These are phyloP conservation scores for Acanthisitta chloris DNA, from an alignment of 2,113 vertebrate genomes.

Conservation along the genomic window DNA sequence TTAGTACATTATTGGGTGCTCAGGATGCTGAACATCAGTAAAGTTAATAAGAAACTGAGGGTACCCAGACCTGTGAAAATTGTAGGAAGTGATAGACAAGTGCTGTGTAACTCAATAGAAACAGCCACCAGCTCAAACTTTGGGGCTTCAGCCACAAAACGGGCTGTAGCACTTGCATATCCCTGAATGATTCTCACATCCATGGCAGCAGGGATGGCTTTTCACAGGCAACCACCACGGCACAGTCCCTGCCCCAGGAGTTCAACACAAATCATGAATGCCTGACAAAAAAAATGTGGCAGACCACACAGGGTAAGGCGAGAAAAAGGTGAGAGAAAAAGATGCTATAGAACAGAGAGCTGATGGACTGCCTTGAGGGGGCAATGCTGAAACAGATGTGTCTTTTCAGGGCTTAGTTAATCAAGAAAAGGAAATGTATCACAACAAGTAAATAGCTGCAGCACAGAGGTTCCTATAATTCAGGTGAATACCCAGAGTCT, in stretches of 20 bases:
- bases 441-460: slow-evolving; percentile 20
- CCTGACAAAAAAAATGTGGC: background rate
- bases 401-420: slow-evolving; percentile 24
- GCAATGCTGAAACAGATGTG: slow-evolving; percentile 33
- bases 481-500: slow-evolving; percentile 44
- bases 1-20: background rate
- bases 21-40: background rate
- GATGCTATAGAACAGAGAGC: background rate
- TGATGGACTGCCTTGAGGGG: slow-evolving; percentile 37
- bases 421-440: slow-evolving; percentile 48
- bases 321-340: background rate
- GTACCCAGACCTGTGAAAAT: background rate
- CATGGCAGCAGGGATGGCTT: background rate
- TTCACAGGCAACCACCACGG: background rate
- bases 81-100: background rate
- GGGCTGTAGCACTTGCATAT: background rate
- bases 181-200: background rate
- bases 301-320: background rate
- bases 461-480: slow-evolving; percentile 33
- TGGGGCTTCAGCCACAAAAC: background rate
- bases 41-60: background rate
- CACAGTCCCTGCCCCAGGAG: background rate
- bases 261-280: background rate
- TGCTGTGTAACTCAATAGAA: background rate
- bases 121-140: background rate